Evolutionary conservation across 2,113 vertebrate species (phyloP).

Genomic region (Bagarius yarrelli): DNA sequence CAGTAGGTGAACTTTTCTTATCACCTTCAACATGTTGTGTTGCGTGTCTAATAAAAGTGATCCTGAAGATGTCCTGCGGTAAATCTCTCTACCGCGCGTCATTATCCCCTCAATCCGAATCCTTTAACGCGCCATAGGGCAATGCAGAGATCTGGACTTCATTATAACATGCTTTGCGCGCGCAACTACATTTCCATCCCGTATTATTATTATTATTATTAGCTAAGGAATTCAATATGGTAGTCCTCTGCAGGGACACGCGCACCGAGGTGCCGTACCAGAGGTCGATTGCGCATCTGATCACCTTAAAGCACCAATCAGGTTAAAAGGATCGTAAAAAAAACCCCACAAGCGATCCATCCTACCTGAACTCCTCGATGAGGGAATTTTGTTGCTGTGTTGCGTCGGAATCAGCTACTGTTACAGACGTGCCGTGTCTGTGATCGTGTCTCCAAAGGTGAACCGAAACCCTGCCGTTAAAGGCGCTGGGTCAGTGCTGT

Average conservation of each 20-base stretch:
- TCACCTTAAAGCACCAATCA: not conserved
- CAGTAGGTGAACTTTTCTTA: not conserved
- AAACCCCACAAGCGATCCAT: not conserved
- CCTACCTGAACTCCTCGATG: not conserved
- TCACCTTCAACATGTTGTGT: not conserved
- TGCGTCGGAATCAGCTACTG: not conserved
- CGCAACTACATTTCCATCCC: not conserved
- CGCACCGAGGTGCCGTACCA: not conserved
- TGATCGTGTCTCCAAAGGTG: conserved; percentile 16
- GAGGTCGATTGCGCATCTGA: conserved; percentile 19
- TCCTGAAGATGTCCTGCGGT: too few species aligned
- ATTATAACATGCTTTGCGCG: not conserved
- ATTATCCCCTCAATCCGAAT: not conserved
- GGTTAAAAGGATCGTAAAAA: not conserved
- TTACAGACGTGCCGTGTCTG: not conserved
- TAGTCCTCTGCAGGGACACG: not conserved
- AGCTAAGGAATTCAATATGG: not conserved
- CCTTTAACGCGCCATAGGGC: not conserved
- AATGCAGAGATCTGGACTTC: conserved; percentile 5
- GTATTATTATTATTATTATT: not conserved
- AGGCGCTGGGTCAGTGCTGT: conserved; percentile 16
- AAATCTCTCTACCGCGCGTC: not conserved
- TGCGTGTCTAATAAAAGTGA: too few species aligned
- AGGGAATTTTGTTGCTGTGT: not conserved
- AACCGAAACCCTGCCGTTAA: conserved; percentile 9